Percentiles rank a stretch among this genome's conserved stretches.
These are phyloP conservation scores for Gryllus bimaculatus DNA, from an alignment of 1,140 invertebrate genomes.

Conservation along the genomic window DNA sequence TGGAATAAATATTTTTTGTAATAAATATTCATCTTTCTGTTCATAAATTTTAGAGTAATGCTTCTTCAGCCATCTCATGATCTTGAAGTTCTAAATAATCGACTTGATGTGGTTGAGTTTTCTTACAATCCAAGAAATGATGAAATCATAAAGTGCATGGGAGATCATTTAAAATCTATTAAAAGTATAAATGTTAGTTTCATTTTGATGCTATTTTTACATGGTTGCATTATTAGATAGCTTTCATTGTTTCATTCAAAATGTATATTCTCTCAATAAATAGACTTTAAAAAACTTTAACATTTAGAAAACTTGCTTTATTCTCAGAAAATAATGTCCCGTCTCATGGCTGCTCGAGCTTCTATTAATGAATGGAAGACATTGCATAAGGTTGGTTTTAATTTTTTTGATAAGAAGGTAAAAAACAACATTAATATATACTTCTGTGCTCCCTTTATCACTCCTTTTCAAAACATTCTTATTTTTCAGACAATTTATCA, in stretches of 20 bases:
- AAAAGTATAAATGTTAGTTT: slow-evolving; percentile 42
- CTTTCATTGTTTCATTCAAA: slow-evolving; percentile 8
- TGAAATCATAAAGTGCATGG: slow-evolving; percentile 44
- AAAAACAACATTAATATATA: neutral
- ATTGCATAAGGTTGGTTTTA: neutral
- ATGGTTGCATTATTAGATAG: slow-evolving; percentile 10
- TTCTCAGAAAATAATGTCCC: neutral
- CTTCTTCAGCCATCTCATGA: slow-evolving; percentile 51
- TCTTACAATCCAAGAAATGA: slow-evolving; percentile 44
- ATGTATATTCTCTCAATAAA: neutral
- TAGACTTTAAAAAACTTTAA: neutral
- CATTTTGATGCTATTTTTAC: neutral
- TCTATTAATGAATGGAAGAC: neutral
- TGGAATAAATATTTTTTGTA: neutral
- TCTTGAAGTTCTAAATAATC: slow-evolving; percentile 40
- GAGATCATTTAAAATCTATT: slow-evolving; percentile 47
- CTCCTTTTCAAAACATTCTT: neutral
- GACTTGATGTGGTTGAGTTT: slow-evolving; percentile 52
- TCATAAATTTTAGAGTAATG: slow-evolving; percentile 36
- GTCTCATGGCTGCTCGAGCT: neutral
- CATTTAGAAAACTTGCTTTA: slow-evolving; percentile 3
- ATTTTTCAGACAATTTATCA: neutral
- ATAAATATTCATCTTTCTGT: neutral
- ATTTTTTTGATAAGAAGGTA: neutral
- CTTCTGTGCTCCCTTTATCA: too few relatives aligned